phyloP scores from a whole-genome alignment of 2,113 vertebrate species.

The Oreochromis tanganicae region DNA sequence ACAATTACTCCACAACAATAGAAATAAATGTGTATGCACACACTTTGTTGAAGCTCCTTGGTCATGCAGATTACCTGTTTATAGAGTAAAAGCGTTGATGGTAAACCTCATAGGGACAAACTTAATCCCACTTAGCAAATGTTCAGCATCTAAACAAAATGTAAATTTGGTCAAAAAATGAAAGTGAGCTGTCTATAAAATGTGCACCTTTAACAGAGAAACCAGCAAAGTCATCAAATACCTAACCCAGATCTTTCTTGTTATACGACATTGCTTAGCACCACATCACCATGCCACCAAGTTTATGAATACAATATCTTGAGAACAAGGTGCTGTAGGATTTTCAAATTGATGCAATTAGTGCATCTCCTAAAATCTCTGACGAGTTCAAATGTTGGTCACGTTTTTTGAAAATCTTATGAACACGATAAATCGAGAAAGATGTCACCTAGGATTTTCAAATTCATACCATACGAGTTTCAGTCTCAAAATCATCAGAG shows the following conservation, averaged over 20 bases:
- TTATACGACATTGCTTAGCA: background rate
- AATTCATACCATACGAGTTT: rapidly evolving
- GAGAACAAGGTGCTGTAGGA: background rate
- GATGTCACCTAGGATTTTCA: background rate
- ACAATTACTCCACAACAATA: background rate
- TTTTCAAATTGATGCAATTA: background rate
- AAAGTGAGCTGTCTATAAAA: background rate
- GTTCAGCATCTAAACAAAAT: background rate
- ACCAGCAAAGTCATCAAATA: background rate
- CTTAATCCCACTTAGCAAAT: background rate
- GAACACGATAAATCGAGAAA: background rate
- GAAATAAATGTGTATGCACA: background rate
- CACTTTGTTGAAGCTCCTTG: background rate
- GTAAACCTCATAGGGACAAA: background rate
- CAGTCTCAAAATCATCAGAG: background rate
- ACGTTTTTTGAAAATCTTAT: background rate
- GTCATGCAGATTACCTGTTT: background rate
- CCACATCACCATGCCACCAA: background rate
- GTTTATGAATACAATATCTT: background rate
- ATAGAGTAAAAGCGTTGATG: background rate
- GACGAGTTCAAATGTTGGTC: background rate
- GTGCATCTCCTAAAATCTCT: background rate
- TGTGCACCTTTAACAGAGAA: background rate
- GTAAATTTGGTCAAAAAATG: background rate
- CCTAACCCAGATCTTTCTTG: background rate